Conservation (phyloP, 2,888 invertebrate genomes). For the Steinernema carpocapsae region DNA sequence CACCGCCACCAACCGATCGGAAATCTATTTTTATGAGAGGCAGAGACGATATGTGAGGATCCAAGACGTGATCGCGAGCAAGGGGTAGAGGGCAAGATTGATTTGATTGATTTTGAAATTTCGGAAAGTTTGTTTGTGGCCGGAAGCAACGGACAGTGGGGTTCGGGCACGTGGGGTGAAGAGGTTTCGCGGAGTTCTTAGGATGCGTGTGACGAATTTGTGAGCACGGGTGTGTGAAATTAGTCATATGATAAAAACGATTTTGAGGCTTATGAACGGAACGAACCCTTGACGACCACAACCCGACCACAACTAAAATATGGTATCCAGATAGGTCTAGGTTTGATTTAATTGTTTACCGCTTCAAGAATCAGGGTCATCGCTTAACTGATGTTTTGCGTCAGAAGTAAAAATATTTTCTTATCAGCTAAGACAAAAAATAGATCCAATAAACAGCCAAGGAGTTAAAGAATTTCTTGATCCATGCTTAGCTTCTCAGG, state of each 20-base stretch:
- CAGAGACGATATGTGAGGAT: no score
- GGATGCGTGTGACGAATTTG: neutral
- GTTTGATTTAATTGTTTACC: neutral
- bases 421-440: no score
- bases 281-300: neutral
- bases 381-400: neutral
- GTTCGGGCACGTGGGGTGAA: no score
- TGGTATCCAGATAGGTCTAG: neutral
- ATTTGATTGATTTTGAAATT: conserved; percentile 14
- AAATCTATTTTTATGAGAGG: conserved; percentile 23
- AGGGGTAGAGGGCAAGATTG: neutral
- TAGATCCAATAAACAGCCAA: no score
- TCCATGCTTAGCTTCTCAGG: neutral
- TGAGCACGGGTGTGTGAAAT: neutral
- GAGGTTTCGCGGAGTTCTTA: no score
- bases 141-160: neutral
- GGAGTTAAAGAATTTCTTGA: neutral
- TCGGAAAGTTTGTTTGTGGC: neutral
- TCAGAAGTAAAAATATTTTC: neutral
- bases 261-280: neutral
- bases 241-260: neutral
- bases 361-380: neutral
- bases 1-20: conserved; percentile 27
- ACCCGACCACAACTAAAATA: neutral
- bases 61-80: no score